These are phyloP conservation scores for Drosophila nigromelanica DNA, from an alignment of 1,140 invertebrate genomes.

Conservation along the genomic window DNA sequence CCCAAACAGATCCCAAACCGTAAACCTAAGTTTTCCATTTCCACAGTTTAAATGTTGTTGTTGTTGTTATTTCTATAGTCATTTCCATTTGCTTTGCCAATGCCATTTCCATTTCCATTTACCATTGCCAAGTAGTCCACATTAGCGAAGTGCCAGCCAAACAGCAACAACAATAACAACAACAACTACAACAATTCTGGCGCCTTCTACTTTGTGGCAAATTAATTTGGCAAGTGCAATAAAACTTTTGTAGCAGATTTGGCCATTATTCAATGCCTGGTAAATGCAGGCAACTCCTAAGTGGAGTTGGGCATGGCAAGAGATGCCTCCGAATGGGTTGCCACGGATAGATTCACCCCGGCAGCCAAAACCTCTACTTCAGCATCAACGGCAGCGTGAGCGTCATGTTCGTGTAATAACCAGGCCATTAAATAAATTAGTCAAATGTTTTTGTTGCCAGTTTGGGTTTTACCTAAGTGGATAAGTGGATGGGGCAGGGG, in stretches of 20 bases:
- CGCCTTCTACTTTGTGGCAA: conserved; percentile 52
- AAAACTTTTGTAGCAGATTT: conserved; percentile 65
- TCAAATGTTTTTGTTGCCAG: conserved; percentile 52
- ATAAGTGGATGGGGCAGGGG: not conserved
- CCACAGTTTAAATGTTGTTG: conserved; percentile 11
- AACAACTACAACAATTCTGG: conserved; percentile 16
- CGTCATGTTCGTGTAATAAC: conserved; percentile 59
- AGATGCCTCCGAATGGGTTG: not conserved
- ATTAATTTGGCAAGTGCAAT: conserved; percentile 66
- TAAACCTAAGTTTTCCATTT: conserved; percentile 28
- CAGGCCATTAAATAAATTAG: conserved; percentile 66
- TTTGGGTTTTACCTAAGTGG: conserved; percentile 19
- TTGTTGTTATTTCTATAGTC: conserved; percentile 21
- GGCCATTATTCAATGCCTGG: conserved; percentile 55
- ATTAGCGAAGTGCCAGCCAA: conserved; percentile 42
- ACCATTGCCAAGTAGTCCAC: conserved; percentile 43
- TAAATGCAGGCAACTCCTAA: conserved; percentile 31
- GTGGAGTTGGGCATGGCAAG: not conserved
- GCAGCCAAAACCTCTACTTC: too few relatives aligned
- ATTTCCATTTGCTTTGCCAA: conserved; percentile 41
- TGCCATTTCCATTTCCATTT: conserved; percentile 27
- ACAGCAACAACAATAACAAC: conserved; percentile 22
- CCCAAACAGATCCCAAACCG: conserved; percentile 5
- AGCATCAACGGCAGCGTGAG: not conserved
- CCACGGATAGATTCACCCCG: not conserved